phyloP scores from a whole-genome alignment of 2,888 invertebrate species.

The Megaustenia siamemsis region DNA sequence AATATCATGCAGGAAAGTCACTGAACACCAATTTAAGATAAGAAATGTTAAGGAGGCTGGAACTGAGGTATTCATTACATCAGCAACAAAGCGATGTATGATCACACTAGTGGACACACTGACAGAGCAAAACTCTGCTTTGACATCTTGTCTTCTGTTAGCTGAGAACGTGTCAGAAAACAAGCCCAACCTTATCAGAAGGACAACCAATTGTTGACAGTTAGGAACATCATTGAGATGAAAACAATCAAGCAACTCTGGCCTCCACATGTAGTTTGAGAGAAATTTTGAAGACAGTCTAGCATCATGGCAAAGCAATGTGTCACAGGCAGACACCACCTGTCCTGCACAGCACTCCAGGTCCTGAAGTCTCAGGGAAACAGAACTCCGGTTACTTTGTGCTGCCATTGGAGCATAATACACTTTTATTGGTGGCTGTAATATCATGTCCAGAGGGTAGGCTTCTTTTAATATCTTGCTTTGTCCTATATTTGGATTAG shows the following conservation, averaged over 20 bases:
- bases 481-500: slow-evolving; percentile 15
- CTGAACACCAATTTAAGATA: slow-evolving; percentile 33
- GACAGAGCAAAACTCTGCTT: neutral
- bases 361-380: slow-evolving; percentile 9
- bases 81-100: slow-evolving; percentile 36
- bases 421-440: slow-evolving; percentile 41
- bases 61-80: slow-evolving; percentile 31
- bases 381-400: slow-evolving; percentile 15
- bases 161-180: neutral
- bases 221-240: neutral
- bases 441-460: slow-evolving; percentile 38
- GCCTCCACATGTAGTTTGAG: slow-evolving; percentile 27
- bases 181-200: neutral
- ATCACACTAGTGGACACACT: neutral
- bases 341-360: neutral
- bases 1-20: neutral
- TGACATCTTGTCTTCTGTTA: too few species aligned
- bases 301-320: slow-evolving; percentile 18
- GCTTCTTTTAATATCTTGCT: neutral
- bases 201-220: slow-evolving; percentile 1
- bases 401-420: slow-evolving; percentile 43
- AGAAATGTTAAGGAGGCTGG: neutral
- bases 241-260: slow-evolving; percentile 41
- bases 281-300: slow-evolving; percentile 29
- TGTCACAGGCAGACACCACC: slow-evolving; percentile 19